A percentile compares a stretch with the other conserved stretches of the same genome.
These are phyloP conservation scores for Nematostella vectensis DNA, from an alignment of 92 coral and sea anemone genomes.

Conservation along the genomic window DNA sequence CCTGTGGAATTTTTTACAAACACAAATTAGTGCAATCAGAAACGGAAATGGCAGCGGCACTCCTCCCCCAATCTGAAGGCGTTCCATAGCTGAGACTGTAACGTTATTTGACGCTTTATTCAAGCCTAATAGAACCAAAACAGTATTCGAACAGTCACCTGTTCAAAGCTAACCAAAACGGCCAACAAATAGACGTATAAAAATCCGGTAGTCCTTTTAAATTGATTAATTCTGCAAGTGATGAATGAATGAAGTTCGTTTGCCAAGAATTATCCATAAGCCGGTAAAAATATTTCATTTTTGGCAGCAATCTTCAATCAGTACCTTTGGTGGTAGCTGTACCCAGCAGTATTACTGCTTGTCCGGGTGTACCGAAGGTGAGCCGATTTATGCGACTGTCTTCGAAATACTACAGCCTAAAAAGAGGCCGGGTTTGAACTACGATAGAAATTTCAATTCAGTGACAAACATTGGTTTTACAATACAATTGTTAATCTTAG, in stretches of 20 bases:
- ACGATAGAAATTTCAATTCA: conserved; percentile 60
- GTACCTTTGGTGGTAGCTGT: no score
- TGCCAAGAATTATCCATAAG: no score
- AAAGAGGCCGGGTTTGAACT: conserved; percentile 64
- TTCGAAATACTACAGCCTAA: conserved; percentile 45
- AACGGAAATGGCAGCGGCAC: conserved; percentile 62
- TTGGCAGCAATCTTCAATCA: no score
- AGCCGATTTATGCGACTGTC: conserved; percentile 31
- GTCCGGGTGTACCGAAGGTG: conserved; percentile 50
- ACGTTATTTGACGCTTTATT: no score
- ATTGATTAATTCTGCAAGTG: conserved; percentile 30
- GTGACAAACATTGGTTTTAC: conserved; percentile 42
- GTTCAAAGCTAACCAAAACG: no score
- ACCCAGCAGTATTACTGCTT: conserved; percentile 67
- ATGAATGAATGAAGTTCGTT: conserved; percentile 37
- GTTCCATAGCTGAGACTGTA: no score
- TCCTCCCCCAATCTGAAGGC: conserved; percentile 24
- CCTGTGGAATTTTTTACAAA: conserved; percentile 21
- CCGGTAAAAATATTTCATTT: no score
- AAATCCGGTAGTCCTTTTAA: conserved; percentile 31
- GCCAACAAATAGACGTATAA: no score
- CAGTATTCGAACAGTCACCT: no score
- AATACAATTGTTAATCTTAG: conserved; percentile 18
- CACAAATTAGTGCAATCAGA: conserved; percentile 9
- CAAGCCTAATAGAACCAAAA: no score